Evolutionary conservation across 2,113 vertebrate species (phyloP).

Genomic region (Mesoclemmys tuberculata): DNA sequence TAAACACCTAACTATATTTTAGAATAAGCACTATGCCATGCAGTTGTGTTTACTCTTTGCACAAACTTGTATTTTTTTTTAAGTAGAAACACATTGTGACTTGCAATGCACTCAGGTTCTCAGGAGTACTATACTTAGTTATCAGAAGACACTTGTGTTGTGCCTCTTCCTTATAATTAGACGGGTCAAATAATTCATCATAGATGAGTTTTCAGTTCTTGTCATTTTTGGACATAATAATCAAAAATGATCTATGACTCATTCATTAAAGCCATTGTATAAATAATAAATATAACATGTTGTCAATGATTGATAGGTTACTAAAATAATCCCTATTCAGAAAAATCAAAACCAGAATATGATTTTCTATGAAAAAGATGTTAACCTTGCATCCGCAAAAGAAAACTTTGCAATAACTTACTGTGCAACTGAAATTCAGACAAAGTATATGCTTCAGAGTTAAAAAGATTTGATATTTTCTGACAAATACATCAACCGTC

Average conservation of each 20-base stretch:
- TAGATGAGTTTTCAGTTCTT: slow-evolving; percentile 50
- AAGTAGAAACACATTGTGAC: slow-evolving; percentile 73
- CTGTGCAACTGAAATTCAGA: slow-evolving; percentile 15
- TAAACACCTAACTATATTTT: slow-evolving; percentile 31
- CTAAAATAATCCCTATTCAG: slow-evolving; percentile 30
- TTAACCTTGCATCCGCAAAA: background rate
- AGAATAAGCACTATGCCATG: slow-evolving; percentile 3
- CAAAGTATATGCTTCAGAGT: background rate
- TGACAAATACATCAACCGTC: background rate
- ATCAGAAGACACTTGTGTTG: slow-evolving; percentile 75
- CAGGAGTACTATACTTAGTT: slow-evolving; percentile 56
- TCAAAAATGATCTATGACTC: slow-evolving; percentile 66
- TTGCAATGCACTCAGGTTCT: slow-evolving; percentile 26
- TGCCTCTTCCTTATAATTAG: slow-evolving; percentile 62
- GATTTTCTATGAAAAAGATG: background rate
- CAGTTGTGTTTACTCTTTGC: slow-evolving; percentile 59
- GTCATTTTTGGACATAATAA: slow-evolving; percentile 47
- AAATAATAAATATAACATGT: slow-evolving; percentile 70
- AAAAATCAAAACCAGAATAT: slow-evolving; percentile 12
- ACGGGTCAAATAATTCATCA: slow-evolving; percentile 61
- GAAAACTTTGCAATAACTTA: slow-evolving; percentile 11
- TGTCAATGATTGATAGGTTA: slow-evolving; percentile 55
- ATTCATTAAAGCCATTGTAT: slow-evolving; percentile 62
- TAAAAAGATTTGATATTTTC: background rate
- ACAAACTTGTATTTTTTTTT: slow-evolving; percentile 60